Conservation (phyloP, 2,113 vertebrate species). For the Epinephelus lanceolatus region DNA sequence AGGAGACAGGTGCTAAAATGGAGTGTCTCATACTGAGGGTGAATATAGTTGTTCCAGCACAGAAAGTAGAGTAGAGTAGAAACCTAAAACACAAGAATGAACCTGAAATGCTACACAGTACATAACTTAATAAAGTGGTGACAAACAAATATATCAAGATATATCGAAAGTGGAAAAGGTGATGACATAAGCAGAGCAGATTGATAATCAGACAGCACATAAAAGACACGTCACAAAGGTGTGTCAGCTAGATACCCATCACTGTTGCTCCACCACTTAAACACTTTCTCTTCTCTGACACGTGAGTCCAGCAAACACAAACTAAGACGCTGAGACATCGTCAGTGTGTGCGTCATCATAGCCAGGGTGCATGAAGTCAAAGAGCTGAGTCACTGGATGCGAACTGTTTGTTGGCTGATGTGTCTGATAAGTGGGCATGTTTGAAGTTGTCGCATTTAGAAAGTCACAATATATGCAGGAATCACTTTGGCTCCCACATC, state of each 20-base stretch:
- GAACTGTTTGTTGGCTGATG: conserved; percentile 23
- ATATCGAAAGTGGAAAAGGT: not conserved
- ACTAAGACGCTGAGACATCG: conserved; percentile 21
- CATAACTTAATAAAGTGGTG: not conserved
- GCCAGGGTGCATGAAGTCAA: conserved; percentile 36
- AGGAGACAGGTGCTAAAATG: no score
- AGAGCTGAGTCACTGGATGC: conserved; percentile 46
- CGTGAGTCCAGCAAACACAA: conserved; percentile 9
- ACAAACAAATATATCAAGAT: not conserved
- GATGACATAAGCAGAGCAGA: not conserved
- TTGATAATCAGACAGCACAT: not conserved
- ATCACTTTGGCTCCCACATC: not conserved
- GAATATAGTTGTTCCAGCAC: no score
- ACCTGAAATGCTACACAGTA: not conserved
- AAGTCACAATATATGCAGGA: conserved; percentile 1
- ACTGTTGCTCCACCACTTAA: conserved; percentile 18
- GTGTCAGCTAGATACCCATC: not conserved
- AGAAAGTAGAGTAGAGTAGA: no score
- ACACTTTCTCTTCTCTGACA: conserved; percentile 1
- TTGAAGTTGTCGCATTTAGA: not conserved
- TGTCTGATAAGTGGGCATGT: conserved; percentile 27
- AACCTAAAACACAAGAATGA: no score
- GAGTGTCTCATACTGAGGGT: no score
- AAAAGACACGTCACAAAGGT: not conserved
- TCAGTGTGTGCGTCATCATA: conserved; percentile 28